Conservation (phyloP, 2,797 vertebrate species). For the Coregonus sp. region DNA sequence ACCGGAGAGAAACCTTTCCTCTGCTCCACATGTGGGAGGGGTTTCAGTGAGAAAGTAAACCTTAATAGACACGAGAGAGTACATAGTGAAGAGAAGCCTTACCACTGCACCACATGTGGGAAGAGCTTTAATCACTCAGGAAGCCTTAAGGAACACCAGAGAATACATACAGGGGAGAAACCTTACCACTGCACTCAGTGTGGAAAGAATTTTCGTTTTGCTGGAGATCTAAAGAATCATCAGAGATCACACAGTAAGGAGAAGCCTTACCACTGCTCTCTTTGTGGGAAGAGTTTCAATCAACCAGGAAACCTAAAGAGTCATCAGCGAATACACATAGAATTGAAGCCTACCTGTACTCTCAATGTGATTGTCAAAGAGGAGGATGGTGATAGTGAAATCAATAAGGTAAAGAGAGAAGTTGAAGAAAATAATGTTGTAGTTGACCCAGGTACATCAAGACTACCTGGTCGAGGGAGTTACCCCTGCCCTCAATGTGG, state of each 20-base stretch:
- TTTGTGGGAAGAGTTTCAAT: background rate
- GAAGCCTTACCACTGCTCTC: background rate
- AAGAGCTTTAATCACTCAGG: background rate
- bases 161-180: conserved; percentile 1
- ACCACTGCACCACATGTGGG: background rate
- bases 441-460: too few species aligned
- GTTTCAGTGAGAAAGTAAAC: background rate
- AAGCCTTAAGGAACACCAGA: background rate
- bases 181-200: background rate
- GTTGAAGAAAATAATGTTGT: background rate
- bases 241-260: conserved; percentile 1
- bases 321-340: background rate
- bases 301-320: background rate
- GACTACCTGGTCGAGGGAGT: background rate
- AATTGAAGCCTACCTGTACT: background rate
- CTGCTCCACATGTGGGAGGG: background rate
- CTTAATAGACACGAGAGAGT: background rate
- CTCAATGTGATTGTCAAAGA: background rate
- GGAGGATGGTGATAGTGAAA: background rate
- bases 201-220: background rate
- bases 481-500: background rate
- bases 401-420: background rate
- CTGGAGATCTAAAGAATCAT: background rate
- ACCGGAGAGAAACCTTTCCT: background rate
- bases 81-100: background rate